A percentile compares a stretch with the other conserved stretches of the same genome.
Evolutionary conservation across 2,888 invertebrate genomes (phyloP).

Genomic region (Drosophila kuntzei): DNA sequence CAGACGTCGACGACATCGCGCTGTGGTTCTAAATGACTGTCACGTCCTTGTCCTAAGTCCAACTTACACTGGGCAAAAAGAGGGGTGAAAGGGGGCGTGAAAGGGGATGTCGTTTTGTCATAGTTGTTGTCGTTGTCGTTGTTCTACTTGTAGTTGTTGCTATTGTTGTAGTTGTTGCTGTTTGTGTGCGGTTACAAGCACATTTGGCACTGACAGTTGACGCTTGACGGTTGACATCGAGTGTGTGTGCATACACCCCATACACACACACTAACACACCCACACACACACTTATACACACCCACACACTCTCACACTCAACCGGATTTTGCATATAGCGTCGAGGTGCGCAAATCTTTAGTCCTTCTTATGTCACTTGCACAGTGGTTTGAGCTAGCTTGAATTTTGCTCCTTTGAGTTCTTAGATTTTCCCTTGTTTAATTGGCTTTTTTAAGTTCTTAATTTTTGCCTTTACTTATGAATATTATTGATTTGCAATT

Average conservation of each 20-base stretch:
- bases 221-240: constrained; percentile 79
- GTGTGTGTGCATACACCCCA: constrained; percentile 54
- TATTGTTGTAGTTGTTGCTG: constrained; percentile 41
- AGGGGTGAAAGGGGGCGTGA: background rate
- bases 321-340: constrained; percentile 63
- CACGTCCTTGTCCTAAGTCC: constrained; percentile 79
- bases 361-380: constrained; percentile 64
- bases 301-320: constrained; percentile 29
- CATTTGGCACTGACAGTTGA: constrained; percentile 84
- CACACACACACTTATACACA: constrained; percentile 23
- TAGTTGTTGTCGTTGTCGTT: constrained; percentile 27
- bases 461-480: background rate
- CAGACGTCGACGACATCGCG: constrained; percentile 54
- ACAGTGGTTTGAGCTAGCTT: constrained; percentile 54
- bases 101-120: constrained; percentile 46
- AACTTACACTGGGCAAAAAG: constrained; percentile 46
- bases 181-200: constrained; percentile 79
- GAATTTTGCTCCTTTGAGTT: background rate
- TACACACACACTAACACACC: constrained; percentile 10
- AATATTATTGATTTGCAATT: background rate
- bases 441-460: background rate
- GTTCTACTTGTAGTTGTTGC: constrained; percentile 35
- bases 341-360: constrained; percentile 62
- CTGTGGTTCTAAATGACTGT: constrained; percentile 80
- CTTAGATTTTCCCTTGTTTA: background rate